A percentile compares a stretch with the other conserved stretches of the same genome.
These are phyloP conservation scores for Thaumatotibia leucotreta DNA, from an alignment of 1,140 invertebrate genomes.

Conservation along the genomic window DNA sequence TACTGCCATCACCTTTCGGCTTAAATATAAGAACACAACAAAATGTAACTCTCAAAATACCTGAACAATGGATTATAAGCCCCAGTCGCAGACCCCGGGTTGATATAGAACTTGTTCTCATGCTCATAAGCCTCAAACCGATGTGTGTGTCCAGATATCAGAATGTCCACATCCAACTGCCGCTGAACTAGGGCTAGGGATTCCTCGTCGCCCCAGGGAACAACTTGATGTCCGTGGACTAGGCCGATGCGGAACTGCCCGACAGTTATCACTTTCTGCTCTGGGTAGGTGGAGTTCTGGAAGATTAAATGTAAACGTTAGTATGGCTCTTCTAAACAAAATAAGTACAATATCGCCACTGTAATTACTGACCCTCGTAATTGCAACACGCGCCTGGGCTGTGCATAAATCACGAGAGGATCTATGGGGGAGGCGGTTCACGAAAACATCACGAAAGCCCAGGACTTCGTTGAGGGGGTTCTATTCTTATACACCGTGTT, in stretches of 20 bases:
- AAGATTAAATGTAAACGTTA: constrained; percentile 48
- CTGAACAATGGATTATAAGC: constrained; percentile 96
- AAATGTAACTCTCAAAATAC: constrained; percentile 76
- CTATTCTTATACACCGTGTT: too few species aligned
- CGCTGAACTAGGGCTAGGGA: constrained; percentile 95
- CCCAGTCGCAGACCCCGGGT: constrained; percentile 99
- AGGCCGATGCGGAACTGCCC: constrained; percentile 99
- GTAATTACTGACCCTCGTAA: too few species aligned
- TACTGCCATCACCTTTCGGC: too few species aligned
- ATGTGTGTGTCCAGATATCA: constrained; percentile 99
- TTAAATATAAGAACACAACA: not conserved
- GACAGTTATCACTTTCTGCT: constrained; percentile 99
- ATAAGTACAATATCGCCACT: too few species aligned
- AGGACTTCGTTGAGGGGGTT: too few species aligned
- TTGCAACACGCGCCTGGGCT: too few species aligned
- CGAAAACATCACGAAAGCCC: too few species aligned
- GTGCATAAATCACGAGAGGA: too few species aligned
- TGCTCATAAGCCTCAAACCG: constrained; percentile 99
- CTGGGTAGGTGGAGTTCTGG: constrained; percentile 95
- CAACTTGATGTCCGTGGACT: constrained; percentile 97
- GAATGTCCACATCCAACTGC: constrained; percentile 98
- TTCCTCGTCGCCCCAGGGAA: constrained; percentile 98
- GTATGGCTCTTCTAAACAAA: too few species aligned
- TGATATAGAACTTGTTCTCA: constrained; percentile 99
- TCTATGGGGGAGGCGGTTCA: too few species aligned